Evolutionary conservation across 2,888 invertebrate genomes (phyloP), one percentile per base, ranked within the genome.

Genomic region (Galerucella calmariensis): DNA sequence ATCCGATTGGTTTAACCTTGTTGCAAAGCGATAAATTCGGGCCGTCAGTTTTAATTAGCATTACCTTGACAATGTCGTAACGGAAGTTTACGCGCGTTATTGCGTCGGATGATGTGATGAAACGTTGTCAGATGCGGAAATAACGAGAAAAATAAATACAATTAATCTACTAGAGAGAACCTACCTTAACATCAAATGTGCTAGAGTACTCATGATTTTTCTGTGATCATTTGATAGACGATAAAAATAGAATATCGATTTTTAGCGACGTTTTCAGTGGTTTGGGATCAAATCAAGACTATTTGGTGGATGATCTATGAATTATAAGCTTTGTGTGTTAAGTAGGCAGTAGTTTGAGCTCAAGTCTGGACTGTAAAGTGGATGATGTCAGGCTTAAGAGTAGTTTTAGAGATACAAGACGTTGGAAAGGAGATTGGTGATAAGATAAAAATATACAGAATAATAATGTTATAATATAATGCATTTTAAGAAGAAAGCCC

Each of bases 61-160:
- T 56, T 14, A 20, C 56, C 56, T 56, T 56, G 56, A 56, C 9
- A 56, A 56, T 3, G 56, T 9, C 56, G 56, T 56, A 56, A 56
- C 56, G 56, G 20, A 56, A 16, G 20, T 56, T 16, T 20, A 20
- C 20, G 48, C 48, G 20, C 11, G n/a, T n/a, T 20, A 16, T 16
- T 53, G n/a, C 53, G n/a, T 53, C 53, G 20, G 53, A 56, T 20
- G 16, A 20, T 56, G 53, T 56, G 56, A 20, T 56, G 56, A 56
- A 56, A 56, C 20, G 56, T 20, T 56, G 56, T 20, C 20, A 20
- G 20, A 56, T 56, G 56, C 56, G 56, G 56, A 56, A 56, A 56
- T 56, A 20, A 20, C 56, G n/a, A n/a, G 9, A 56, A 56, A 53
- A n/a, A 48, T 11, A 53, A 53, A 51, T 14, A 51, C n/a, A 14